phyloP scores from a whole-genome alignment of 1,140 invertebrate genomes.

The Ceratitis capitata region DNA sequence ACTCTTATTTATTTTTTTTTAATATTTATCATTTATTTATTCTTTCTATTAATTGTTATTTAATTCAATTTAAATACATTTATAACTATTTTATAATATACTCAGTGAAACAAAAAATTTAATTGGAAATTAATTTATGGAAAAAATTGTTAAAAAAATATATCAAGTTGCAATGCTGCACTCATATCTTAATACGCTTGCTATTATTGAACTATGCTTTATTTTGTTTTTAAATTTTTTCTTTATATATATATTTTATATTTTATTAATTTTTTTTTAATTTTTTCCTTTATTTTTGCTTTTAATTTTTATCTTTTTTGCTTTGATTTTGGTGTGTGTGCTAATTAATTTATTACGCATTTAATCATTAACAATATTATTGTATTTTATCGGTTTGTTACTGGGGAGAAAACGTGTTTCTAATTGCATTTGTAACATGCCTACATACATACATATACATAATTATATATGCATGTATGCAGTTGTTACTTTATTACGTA shows the following conservation, averaged over 20 bases:
- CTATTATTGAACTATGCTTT: neutral
- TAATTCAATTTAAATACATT: no score
- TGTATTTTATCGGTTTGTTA: neutral
- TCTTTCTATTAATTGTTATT: no score
- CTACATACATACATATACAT: neutral
- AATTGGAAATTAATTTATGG: no score
- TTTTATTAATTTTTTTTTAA: neutral
- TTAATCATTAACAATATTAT: slow-evolving; percentile 8
- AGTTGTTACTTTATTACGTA: neutral
- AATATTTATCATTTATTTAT: no score
- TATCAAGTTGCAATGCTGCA: neutral
- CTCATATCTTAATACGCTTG: neutral
- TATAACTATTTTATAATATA: no score
- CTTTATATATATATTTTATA: neutral
- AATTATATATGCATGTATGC: neutral
- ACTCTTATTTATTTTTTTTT: no score
- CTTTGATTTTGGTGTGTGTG: neutral
- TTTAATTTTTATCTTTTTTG: no score
- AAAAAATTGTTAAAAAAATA: neutral
- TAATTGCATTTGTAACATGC: neutral
- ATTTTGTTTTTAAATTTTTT: neutral
- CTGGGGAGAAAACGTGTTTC: neutral
- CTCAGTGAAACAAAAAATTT: no score
- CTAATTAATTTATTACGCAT: neutral
- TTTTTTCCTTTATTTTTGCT: no score